phyloP scores from a whole-genome alignment of 2,888 invertebrate genomes.

The Seira musarum region DNA sequence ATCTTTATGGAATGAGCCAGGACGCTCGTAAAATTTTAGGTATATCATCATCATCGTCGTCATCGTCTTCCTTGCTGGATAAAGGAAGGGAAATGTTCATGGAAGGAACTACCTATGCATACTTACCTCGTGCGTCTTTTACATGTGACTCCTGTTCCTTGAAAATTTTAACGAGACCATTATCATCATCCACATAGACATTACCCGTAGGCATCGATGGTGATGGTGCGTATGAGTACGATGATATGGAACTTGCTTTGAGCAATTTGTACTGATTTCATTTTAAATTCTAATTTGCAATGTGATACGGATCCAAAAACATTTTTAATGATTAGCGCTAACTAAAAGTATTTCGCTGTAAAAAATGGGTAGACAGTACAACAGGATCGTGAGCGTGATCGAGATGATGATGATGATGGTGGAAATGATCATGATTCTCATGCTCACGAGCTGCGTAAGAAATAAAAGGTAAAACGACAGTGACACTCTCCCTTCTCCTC shows the following conservation, averaged over 20 bases:
- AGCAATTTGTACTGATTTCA: not conserved
- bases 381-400: not conserved
- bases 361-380: not conserved
- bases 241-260: not conserved
- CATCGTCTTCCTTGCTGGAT: not conserved
- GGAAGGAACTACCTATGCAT: not conserved
- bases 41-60: too few relatives aligned
- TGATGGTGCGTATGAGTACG: too few relatives aligned
- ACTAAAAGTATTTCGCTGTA: not conserved
- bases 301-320: not conserved
- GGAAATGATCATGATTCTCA: not conserved
- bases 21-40: not conserved
- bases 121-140: too few relatives aligned
- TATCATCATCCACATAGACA: not conserved
- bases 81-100: not conserved
- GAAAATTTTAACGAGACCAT: not conserved
- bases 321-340: not conserved
- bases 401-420: not conserved
- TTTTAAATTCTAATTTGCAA: conserved; percentile 1
- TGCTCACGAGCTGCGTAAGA: not conserved
- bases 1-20: too few relatives aligned
- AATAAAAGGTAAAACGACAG: conserved; percentile 15
- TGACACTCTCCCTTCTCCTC: not conserved
- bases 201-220: too few relatives aligned
- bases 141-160: not conserved